Evolutionary conservation across 92 coral and sea anemone genomes (phyloP).

Genomic region (Pocillopora meandrina): DNA sequence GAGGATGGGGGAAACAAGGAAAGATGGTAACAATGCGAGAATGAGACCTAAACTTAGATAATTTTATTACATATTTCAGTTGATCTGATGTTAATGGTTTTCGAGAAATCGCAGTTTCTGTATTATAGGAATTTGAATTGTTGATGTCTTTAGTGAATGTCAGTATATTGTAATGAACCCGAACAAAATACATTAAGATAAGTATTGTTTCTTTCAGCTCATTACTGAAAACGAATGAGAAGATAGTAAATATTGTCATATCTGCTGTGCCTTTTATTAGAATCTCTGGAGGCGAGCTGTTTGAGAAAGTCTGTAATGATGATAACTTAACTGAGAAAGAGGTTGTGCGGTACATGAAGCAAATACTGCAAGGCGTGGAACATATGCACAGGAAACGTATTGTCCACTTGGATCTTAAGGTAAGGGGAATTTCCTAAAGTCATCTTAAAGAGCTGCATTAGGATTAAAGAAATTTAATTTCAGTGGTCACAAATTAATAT

Average conservation of each 20-base stretch:
- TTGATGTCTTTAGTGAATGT: no score
- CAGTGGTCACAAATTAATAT: not conserved
- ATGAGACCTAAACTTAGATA: no score
- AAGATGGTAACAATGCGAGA: not conserved
- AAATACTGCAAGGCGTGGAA: slow-evolving; percentile 94
- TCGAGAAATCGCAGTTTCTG: no score
- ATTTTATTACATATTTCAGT: no score
- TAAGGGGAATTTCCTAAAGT: slow-evolving; percentile 4
- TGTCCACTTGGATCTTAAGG: slow-evolving; percentile 96
- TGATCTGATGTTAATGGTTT: no score
- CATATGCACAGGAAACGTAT: slow-evolving; percentile 94
- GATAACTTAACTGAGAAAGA: slow-evolving; percentile 95
- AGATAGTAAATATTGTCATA: not conserved
- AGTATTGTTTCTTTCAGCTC: no score
- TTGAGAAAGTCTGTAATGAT: slow-evolving; percentile 92
- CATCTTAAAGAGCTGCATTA: not conserved
- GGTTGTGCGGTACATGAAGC: slow-evolving; percentile 93
- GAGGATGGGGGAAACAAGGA: not conserved
- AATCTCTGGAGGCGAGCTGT: slow-evolving; percentile 88
- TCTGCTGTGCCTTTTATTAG: not conserved
- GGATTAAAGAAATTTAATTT: not conserved
- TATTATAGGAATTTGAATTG: no score
- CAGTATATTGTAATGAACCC: no score
- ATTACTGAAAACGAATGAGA: no score
- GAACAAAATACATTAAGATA: no score